Base-by-base conservation (phyloP, 2,113 vertebrate genomes). In the Hucho hucho region DNA sequence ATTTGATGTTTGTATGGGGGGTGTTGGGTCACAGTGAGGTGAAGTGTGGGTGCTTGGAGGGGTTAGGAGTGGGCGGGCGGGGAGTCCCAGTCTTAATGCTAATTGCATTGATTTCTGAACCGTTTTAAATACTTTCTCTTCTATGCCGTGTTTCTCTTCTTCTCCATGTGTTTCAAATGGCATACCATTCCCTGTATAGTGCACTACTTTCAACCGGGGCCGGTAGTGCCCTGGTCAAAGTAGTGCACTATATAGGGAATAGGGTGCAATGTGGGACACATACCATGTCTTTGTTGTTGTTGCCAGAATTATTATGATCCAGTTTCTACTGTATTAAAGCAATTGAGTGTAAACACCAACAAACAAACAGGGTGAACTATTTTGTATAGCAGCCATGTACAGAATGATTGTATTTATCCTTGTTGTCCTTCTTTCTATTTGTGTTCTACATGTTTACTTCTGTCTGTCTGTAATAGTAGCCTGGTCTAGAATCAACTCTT, bases 391-490 rank as follows among this genome's bases (percentile, higher is more conserved):
- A 22, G 74, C 75, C 75, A 24, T 83, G 79, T 80, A 84, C 79
- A 88, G 82, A 79, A 83, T 53, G 85, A 88, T 87, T 89, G 85
- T 86, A 83, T 83, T 72, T 75, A 6, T 70, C 12, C 24, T 65
- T 20, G 14, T 74, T 74, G 64, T 29, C 20, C 12, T 81, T 26
- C 64, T 69, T 43, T 69, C 61, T 72, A 64, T 46, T 70, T 78
- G 58, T 24, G 32, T 58, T 75, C 26, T 32, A 53, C 37, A 65
- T 32, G 63, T 80, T 70, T 76, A 37, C 4, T 7, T 70, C 20
- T 58, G 46, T 43, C 37, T 43, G 37, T 82, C 76, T 9, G 46
- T 77, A 11, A 16, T 29, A 24, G 29, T 61, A 26, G 22, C 43
- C 53, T 26, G n/a, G 56, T 64, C 3, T 70, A n/a, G 75, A 69